phyloP scores from a whole-genome alignment of 1,140 invertebrate species.

The Drosophila repleta region DNA sequence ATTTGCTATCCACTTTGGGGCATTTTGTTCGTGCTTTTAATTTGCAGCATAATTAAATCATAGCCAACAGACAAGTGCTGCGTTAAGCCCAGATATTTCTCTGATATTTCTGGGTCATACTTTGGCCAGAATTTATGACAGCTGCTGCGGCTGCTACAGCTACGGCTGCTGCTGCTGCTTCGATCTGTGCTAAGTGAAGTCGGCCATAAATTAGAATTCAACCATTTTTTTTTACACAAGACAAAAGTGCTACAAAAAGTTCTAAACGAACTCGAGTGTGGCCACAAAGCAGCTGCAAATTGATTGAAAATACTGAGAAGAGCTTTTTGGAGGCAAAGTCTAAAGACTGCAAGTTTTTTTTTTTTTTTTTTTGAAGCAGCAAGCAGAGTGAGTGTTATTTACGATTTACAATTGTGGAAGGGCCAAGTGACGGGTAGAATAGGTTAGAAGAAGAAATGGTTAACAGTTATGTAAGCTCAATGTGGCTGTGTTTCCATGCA shows the following conservation, averaged over 20 bases:
- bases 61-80: conserved; percentile 26
- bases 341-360: too few relatives aligned
- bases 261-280: conserved; percentile 8
- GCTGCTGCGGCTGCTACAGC: conserved; percentile 21
- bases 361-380: too few relatives aligned
- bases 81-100: not conserved
- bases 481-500: conserved; percentile 4
- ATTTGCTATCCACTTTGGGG: conserved; percentile 39
- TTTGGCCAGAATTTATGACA: conserved; percentile 67
- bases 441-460: not conserved
- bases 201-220: conserved; percentile 63
- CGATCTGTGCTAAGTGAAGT: conserved; percentile 67
- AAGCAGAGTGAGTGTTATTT: conserved; percentile 2
- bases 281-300: conserved; percentile 2
- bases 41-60: conserved; percentile 77
- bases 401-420: conserved; percentile 1
- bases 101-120: conserved; percentile 49
- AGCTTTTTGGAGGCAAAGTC: too few relatives aligned
- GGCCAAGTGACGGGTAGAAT: conserved; percentile 5
- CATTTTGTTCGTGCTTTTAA: conserved; percentile 59
- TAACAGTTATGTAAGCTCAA: not conserved
- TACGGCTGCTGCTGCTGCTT: conserved; percentile 29
- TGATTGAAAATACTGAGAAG: conserved; percentile 1
- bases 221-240: conserved; percentile 8
- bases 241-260: conserved; percentile 22